A percentile compares a stretch with the other conserved stretches of the same genome.
Conservation (phyloP, 2,888 invertebrate genomes). For the Chymomyza amoena region DNA sequence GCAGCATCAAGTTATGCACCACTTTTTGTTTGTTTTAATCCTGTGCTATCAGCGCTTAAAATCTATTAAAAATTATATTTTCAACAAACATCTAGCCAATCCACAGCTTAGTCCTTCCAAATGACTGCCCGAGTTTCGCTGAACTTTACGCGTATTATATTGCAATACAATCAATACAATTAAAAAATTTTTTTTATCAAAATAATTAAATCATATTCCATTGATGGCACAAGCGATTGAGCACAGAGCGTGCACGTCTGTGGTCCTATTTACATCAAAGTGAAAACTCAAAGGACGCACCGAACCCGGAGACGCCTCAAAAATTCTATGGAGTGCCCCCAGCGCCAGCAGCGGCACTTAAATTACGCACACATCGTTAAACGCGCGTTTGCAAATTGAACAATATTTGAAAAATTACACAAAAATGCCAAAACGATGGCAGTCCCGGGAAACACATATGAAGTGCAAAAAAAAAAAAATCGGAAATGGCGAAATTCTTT, state of each 20-base stretch:
- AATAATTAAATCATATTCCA: constrained; percentile 71
- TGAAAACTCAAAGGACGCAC: constrained; percentile 60
- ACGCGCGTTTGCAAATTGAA: constrained; percentile 74
- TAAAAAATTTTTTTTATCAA: constrained; percentile 53
- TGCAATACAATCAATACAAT: constrained; percentile 36
- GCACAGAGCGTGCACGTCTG: constrained; percentile 18
- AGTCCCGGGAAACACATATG: constrained; percentile 26
- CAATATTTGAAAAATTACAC: constrained; percentile 76
- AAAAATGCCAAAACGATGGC: constrained; percentile 32
- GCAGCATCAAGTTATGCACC: too few relatives aligned
- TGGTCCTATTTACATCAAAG: constrained; percentile 50
- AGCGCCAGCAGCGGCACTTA: constrained; percentile 61
- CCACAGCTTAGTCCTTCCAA: background rate
- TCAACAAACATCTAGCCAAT: background rate
- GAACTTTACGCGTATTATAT: background rate
- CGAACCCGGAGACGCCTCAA: background rate
- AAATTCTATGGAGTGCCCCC: background rate
- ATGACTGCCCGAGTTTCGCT: background rate
- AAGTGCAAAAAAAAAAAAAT: constrained; percentile 35
- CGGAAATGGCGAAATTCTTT: constrained; percentile 40
- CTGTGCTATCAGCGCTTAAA: too few relatives aligned
- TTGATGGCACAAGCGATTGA: constrained; percentile 67
- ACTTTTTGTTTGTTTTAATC: too few relatives aligned
- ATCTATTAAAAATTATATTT: too few relatives aligned
- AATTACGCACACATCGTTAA: constrained; percentile 76